These are phyloP conservation scores for Lepidonotus clava DNA, from an alignment of 2,888 invertebrate species.

Conservation along the genomic window DNA sequence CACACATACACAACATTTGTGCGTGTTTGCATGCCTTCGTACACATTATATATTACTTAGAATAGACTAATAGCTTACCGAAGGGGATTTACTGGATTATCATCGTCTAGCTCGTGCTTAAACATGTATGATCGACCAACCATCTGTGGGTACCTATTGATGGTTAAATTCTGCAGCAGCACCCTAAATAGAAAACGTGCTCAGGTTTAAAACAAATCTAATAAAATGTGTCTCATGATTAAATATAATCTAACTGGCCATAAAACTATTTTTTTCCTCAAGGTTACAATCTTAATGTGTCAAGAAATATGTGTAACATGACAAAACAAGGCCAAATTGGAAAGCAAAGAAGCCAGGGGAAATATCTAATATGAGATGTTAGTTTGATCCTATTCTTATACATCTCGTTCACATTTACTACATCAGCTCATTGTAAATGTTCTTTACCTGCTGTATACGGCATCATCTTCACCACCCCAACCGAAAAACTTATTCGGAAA, in stretches of 20 bases:
- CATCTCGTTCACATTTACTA: neutral
- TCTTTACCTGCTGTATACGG: neutral
- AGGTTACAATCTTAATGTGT: neutral
- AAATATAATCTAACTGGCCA: too few species aligned
- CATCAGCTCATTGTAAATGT: neutral
- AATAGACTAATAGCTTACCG: too few species aligned
- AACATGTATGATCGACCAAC: neutral
- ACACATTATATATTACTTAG: too few species aligned
- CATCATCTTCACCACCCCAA: conserved; percentile 42
- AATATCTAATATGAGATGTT: too few species aligned
- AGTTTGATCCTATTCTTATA: too few species aligned
- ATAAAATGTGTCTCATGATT: too few species aligned
- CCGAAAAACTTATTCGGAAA: conserved; percentile 11
- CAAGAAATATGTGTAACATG: too few species aligned
- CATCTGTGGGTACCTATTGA: neutral
- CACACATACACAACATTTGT: too few species aligned
- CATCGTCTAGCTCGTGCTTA: neutral
- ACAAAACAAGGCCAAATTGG: too few species aligned
- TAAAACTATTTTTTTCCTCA: neutral
- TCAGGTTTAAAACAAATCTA: too few species aligned
- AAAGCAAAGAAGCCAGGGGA: too few species aligned
- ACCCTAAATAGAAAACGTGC: neutral
- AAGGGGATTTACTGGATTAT: conserved; percentile 7
- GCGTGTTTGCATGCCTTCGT: too few species aligned
- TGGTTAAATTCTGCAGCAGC: neutral